Conservation (phyloP, 2,797 vertebrate genomes). For the Zenarchopterus dispar region DNA sequence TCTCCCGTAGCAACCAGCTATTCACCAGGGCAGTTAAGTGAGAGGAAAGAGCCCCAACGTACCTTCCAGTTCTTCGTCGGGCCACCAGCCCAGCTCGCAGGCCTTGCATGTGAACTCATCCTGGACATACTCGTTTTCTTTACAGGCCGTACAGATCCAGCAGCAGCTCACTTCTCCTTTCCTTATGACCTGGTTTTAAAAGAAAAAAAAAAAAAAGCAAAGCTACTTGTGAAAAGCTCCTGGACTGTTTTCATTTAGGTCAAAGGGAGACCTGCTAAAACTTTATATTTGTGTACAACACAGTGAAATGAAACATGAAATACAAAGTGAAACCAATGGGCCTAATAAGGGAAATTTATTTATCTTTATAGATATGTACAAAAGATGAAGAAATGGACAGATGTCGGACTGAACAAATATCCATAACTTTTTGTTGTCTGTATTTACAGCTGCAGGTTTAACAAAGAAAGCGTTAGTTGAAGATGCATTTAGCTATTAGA, state of each 20-base stretch:
- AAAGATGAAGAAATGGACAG: too few species aligned
- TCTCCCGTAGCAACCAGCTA: too few species aligned
- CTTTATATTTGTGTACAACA: constrained; percentile 7
- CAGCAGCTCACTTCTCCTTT: constrained; percentile 99
- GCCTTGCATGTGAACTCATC: constrained; percentile 98
- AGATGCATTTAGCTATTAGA: too few species aligned
- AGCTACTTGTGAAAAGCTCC: too few species aligned
- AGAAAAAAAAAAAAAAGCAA: background rate
- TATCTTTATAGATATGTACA: too few species aligned
- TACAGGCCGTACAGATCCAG: constrained; percentile 98
- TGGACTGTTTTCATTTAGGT: too few species aligned
- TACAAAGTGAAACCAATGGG: too few species aligned
- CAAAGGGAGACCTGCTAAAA: background rate
- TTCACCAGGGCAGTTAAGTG: too few species aligned
- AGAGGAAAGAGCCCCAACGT: constrained; percentile 3
- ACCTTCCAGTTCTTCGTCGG: constrained; percentile 91
- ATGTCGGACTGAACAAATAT: too few species aligned
- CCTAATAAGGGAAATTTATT: too few species aligned
- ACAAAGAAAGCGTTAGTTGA: background rate
- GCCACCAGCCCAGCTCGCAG: constrained; percentile 98
- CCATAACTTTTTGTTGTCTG: background rate
- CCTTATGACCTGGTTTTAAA: constrained; percentile 89
- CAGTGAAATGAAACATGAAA: background rate
- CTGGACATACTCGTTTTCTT: constrained; percentile 96
- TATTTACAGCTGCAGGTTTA: background rate